A percentile compares a stretch with the other conserved stretches of the same genome.
Conservation (phyloP, 2,888 invertebrate species). For the Odontothrips loti region DNA sequence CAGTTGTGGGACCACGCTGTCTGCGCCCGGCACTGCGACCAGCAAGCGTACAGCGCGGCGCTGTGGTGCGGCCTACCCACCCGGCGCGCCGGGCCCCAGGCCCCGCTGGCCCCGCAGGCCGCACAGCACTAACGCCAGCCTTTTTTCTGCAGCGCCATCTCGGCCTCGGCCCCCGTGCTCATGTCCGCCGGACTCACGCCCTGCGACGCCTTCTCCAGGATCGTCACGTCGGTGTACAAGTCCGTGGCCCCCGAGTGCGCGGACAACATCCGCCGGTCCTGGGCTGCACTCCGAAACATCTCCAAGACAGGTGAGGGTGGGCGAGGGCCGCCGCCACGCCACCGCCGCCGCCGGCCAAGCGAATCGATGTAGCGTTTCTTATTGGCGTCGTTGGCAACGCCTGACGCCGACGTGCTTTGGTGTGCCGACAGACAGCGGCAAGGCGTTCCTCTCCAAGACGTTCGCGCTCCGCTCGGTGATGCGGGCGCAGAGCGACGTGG, state of each 20-base stretch:
- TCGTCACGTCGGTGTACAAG: conserved; percentile 73
- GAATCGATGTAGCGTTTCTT: no score
- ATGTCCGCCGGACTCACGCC: conserved; percentile 76
- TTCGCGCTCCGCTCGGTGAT: conserved; percentile 75
- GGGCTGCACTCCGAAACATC: conserved; percentile 61
- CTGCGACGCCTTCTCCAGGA: conserved; percentile 70
- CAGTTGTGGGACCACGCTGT: no score
- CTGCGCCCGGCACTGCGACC: no score
- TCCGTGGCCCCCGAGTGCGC: conserved; percentile 59
- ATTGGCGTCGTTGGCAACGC: no score
- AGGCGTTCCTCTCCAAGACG: conserved; percentile 60
- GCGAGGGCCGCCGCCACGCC: background rate
- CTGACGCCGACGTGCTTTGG: background rate
- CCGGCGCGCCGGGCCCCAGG: no score
- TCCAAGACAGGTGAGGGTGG: conserved; percentile 51
- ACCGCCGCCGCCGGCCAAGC: no score
- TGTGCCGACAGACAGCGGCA: conserved; percentile 56
- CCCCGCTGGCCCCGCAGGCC: no score
- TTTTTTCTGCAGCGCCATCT: conserved; percentile 66
- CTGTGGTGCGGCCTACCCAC: no score
- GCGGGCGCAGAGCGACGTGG: conserved; percentile 54
- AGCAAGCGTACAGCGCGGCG: no score
- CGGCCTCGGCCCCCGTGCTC: conserved; percentile 87
- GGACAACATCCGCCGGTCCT: conserved; percentile 68
- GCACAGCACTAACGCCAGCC: no score